Evolutionary conservation across 2,797 vertebrate species (phyloP), one percentile per base, ranked within the genome.

Genomic region (Rhinatrema bivittatum): DNA sequence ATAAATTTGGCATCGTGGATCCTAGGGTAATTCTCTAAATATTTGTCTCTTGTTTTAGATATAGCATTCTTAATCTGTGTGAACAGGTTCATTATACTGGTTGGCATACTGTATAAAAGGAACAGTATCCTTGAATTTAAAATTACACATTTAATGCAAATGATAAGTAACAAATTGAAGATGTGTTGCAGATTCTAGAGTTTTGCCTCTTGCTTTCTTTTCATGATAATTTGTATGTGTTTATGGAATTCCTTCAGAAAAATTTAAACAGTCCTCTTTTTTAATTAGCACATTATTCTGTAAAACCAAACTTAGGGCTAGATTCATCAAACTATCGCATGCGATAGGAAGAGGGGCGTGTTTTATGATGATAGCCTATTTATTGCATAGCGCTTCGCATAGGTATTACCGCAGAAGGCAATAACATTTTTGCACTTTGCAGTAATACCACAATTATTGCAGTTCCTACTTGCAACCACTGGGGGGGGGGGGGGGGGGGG

Each of bases 1-100:
- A 50, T 96, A 50, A 73, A 89, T 9, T 43, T 90, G 8, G 91
- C 93, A 0, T 86, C 86, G 24, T 99, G 91, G 91, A 91, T 98
- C 51, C 62, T 96, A 32, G 89, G 95, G 95, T 99, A 84, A 77
- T 35, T 16, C 5, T 38, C 45, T 38, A 9, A 46, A 7, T 16
- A 19, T 9, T 35, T 42, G 22, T n/a, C 2, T 3, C 52, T 16
- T n/a, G 3, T 21, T 6, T 25, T 54, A 23, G n/a, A 19, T 48
- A 50, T 56, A 7, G n/a, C n/a, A n/a, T 53, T 6, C 25, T 28
- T 29, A 29, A 17, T 7, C 16, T 11, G 19, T 32, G 12, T 32
- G 10, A 42, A 37, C n/a, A n/a, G n/a, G n/a, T 44, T 44, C 40
- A 39, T 17, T n/a, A n/a, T n/a, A n/a, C n/a, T n/a, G n/a, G n/a